Percentiles rank a stretch among this genome's conserved stretches.
These are phyloP conservation scores for Epirrhoe tristata DNA, from an alignment of 2,888 invertebrate species.

Conservation along the genomic window DNA sequence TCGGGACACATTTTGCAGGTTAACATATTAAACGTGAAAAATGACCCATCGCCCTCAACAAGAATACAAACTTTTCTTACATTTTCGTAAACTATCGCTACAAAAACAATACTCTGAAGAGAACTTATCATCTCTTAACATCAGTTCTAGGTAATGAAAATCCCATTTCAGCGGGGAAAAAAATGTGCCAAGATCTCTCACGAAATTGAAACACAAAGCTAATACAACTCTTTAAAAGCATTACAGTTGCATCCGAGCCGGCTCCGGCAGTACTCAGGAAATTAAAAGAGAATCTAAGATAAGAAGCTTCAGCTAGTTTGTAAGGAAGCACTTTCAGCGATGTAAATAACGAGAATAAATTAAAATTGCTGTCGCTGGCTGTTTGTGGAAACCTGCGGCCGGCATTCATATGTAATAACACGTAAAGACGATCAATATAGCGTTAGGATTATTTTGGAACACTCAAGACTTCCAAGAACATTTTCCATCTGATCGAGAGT, in stretches of 20 bases:
- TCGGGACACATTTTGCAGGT: too few relatives aligned
- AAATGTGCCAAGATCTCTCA: slow-evolving; percentile 1
- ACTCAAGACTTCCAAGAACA: too few relatives aligned
- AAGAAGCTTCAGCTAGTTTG: slow-evolving; percentile 15
- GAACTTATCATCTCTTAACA: not conserved
- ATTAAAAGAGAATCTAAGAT: slow-evolving; percentile 30
- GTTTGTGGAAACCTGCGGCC: not conserved
- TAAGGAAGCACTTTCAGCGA: slow-evolving; percentile 19
- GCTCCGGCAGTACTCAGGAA: slow-evolving; percentile 15
- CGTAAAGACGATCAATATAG: too few relatives aligned
- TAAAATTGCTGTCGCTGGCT: slow-evolving; percentile 25
- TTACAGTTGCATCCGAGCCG: slow-evolving; percentile 12
- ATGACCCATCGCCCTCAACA: too few relatives aligned
- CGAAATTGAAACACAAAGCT: slow-evolving; percentile 17
- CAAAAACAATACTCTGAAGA: not conserved
- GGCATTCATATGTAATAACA: not conserved
- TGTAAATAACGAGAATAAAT: slow-evolving; percentile 30
- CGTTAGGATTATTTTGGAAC: too few relatives aligned
- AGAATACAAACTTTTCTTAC: too few relatives aligned
- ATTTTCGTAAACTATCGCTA: too few relatives aligned
- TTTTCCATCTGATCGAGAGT: too few relatives aligned
- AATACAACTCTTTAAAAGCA: slow-evolving; percentile 19
- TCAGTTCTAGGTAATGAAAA: not conserved
- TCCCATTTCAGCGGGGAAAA: not conserved
- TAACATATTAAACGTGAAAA: too few relatives aligned